Base-by-base conservation (phyloP, 2,888 invertebrate species). In the Acrobasis consociella region DNA sequence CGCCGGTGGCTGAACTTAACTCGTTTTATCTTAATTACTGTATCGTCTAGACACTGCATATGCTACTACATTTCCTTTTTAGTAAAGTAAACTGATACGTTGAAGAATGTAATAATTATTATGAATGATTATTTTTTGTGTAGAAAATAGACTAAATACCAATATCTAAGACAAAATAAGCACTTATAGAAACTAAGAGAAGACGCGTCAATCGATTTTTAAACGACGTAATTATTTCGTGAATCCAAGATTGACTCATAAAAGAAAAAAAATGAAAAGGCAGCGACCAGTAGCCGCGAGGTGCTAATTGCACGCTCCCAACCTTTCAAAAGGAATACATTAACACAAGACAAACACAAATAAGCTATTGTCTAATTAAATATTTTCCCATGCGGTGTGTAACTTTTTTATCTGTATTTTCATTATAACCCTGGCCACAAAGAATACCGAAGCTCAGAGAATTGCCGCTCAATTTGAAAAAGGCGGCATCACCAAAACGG, bases 331-430 rank as follows among this genome's bases (percentile, higher is more conserved):
- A 87, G 84, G 81, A 83, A 81, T 86, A 87, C 91, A 92, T 91
- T 92, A 92, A 91, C 89, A 85, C 84, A 87, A 85, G 86, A 87
- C 91, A 91, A 92, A 91, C 86, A 89, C 87, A 90, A 90, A 89
- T 91, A 91, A 92, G 82, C 89, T 89, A 89, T 91, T 89, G 88
- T 90, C 86, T 92, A 91, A 91, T 92, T 91, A 91, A 90, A 91
- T 90, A 86, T 90, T 91, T 91, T 91, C 91, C 89, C 91, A 91
- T 89, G 84, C 81, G 72, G 80, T 78, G 78, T 82, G 71, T 74
- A 71, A 69, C 69, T 73, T 72, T 72, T 73, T 72, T 70, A 63
- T 64, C 67, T 67, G 65, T 72, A 65, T 79, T 84, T 80, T 82
- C 76, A 78, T 75, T 80, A 80, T 78, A 77, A 74, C 73, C 69